A percentile compares a stretch with the other conserved stretches of the same genome.
Conservation (phyloP, 2,113 vertebrate genomes). For the Saguinus midas region DNA sequence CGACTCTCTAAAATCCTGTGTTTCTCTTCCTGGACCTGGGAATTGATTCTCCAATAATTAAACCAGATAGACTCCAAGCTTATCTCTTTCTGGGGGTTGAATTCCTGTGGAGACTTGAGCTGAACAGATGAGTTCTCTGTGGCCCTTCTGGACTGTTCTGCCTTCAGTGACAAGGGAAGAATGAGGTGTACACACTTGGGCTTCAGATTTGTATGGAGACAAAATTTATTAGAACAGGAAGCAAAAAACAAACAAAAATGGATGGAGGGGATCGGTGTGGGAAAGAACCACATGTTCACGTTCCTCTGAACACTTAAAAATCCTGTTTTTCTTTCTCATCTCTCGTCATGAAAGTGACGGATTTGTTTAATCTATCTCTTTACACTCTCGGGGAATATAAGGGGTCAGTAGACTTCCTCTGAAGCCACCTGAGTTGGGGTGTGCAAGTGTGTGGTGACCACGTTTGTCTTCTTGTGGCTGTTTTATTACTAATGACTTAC, state of each 20-base stretch:
- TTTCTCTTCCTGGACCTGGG: background rate
- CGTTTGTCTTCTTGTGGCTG: background rate
- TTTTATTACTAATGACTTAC: background rate
- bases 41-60: background rate
- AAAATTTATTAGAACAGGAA: constrained; percentile 31
- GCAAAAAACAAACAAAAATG: background rate
- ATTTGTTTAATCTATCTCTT: background rate
- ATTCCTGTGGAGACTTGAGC: background rate
- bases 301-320: background rate
- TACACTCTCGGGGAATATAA: background rate
- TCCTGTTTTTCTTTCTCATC: background rate
- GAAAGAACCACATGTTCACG: background rate
- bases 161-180: background rate
- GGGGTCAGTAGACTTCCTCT: background rate
- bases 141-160: too few relatives aligned
- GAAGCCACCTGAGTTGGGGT: background rate
- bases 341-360: background rate
- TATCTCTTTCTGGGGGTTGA: accelerated
- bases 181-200: background rate
- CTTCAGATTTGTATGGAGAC: background rate
- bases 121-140: background rate
- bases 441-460: background rate
- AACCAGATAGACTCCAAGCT: background rate
- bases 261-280: background rate
- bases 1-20: background rate